Conservation (phyloP, 2,888 invertebrate species). For the Polyommatus iphigenia region DNA sequence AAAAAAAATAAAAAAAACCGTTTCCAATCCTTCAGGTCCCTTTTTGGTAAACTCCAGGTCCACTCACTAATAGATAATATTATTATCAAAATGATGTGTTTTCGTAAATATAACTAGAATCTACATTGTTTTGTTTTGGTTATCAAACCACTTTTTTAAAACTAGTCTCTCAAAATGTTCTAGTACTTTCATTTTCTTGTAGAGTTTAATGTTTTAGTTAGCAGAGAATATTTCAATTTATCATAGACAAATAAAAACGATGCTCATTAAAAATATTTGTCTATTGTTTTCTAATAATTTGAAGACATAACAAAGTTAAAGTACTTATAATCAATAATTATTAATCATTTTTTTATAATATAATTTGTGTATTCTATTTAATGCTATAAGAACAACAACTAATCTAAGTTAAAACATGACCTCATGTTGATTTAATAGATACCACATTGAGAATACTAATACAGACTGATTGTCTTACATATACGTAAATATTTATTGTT, state of each 20-base stretch:
- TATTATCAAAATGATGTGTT: too few species aligned
- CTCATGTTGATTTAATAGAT: conserved; percentile 34
- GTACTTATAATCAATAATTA: too few species aligned
- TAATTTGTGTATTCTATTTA: neutral
- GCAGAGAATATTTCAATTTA: neutral
- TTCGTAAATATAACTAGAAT: too few species aligned
- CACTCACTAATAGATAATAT: too few species aligned
- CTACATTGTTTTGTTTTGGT: neutral
- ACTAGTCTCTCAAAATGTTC: neutral
- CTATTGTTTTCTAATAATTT: too few species aligned
- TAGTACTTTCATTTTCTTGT: neutral
- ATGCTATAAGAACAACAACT: neutral
- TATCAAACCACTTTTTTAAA: neutral
- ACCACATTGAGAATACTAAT: conserved; percentile 36
- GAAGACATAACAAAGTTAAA: too few species aligned
- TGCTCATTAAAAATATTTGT: too few species aligned
- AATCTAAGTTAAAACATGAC: conserved; percentile 34
- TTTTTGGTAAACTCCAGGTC: too few species aligned
- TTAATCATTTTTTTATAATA: too few species aligned
- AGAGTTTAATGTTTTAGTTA: neutral
- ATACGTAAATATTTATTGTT: neutral
- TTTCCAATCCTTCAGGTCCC: too few species aligned
- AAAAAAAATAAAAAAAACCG: too few species aligned
- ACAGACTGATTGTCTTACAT: conserved; percentile 5
- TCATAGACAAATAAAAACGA: neutral